Base-by-base conservation (phyloP, 1,140 invertebrate genomes). In the Thaumetopoea pityocampa region DNA sequence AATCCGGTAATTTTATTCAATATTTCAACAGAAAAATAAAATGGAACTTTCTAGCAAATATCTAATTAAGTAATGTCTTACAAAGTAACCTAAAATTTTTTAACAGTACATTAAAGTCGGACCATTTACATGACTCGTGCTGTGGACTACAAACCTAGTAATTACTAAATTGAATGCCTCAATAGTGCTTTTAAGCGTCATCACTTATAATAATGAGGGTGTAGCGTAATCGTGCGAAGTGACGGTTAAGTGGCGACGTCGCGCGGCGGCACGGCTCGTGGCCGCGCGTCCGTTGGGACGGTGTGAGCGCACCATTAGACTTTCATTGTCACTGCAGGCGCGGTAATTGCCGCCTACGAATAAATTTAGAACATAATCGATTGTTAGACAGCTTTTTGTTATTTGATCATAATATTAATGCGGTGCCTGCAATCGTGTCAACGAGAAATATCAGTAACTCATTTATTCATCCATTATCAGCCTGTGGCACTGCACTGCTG, bases 191-290 rank as follows among this genome's bases (percentile, higher is more conserved):
- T 65, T 68, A 73, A 77, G 65, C 66, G 67, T 74, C 67, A 69
- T 78, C 67, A 80, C 71, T 78, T 80, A 67, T 51, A 49, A 41
- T 80, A 76, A 80, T 80, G 73, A 80, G 72, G 58, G 71, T 43
- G 51, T 49, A 35, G 42, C 28, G 55, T 64, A 68, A 66, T 60
- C 37, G 47, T 24, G 32, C 38, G 47, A 58, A 62, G 68, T 65
- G 64, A 62, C 45, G 51, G 42, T 41, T 72, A 70, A 73, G 66
- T 67, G 70, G 61, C 47, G 77, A 78, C 51, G 63, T 73, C 73
- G 67, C 72, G 45, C 53, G 29, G 32, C 19, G 50, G 57, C 53
- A 73, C 70, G 60, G 18, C 19, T 47, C 37, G 32, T 32, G 20
- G 19, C 12, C 18, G 20, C 32, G 32, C 32, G 32, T 5, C 19